phyloP scores from a whole-genome alignment of 2,888 invertebrate genomes.

The Euphydryas editha region DNA sequence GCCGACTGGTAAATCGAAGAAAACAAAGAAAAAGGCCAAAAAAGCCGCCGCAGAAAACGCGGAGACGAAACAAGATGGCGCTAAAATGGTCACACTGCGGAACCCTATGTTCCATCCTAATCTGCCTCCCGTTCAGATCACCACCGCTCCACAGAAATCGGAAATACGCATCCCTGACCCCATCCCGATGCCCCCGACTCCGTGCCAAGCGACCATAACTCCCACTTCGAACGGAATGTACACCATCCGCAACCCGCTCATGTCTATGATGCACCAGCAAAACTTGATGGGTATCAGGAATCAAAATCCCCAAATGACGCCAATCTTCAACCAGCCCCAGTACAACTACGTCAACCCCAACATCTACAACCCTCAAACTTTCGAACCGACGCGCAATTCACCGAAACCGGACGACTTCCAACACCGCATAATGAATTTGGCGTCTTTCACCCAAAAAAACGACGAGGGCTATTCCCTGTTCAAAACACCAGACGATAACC shows the following conservation, averaged over 20 bases:
- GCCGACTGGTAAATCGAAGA: conserved; percentile 73
- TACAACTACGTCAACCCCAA: conserved; percentile 68
- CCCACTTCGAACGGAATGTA: conserved; percentile 88
- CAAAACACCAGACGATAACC: conserved; percentile 63
- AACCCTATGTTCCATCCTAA: conserved; percentile 90
- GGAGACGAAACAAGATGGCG: conserved; percentile 62
- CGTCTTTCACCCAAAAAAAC: conserved; percentile 76
- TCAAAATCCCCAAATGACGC: conserved; percentile 55
- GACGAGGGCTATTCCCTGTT: conserved; percentile 78
- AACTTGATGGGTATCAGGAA: conserved; percentile 60
- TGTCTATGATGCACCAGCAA: conserved; percentile 81
- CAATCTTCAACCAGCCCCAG: conserved; percentile 56
- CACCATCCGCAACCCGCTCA: conserved; percentile 90
- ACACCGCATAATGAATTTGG: conserved; percentile 69
- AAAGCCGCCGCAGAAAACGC: conserved; percentile 53
- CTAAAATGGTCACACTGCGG: conserved; percentile 89
- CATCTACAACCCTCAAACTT: conserved; percentile 48
- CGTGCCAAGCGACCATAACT: conserved; percentile 80
- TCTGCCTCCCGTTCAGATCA: conserved; percentile 67
- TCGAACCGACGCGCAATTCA: conserved; percentile 43
- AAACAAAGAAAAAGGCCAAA: conserved; percentile 74
- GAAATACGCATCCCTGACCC: conserved; percentile 75
- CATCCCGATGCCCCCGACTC: conserved; percentile 75
- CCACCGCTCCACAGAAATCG: conserved; percentile 60
- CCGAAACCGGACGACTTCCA: conserved; percentile 65